Conservation (phyloP, 1,140 invertebrate genomes). For the Drosophila varians region DNA sequence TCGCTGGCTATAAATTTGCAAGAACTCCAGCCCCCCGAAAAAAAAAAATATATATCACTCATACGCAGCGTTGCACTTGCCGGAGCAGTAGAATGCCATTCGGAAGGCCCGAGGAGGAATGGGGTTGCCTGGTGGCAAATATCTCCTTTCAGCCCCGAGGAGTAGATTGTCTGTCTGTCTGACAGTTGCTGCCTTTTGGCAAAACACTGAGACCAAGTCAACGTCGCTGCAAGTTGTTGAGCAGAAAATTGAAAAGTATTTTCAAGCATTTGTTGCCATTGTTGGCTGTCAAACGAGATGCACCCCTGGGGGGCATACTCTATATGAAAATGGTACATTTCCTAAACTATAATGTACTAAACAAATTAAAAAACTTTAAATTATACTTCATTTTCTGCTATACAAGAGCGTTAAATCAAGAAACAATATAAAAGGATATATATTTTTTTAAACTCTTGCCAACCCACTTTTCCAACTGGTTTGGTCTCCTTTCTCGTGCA, state of each 20-base stretch:
- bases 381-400: too few relatives aligned
- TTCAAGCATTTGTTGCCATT: slow-evolving; percentile 56
- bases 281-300: slow-evolving; percentile 50
- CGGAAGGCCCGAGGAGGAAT: slow-evolving; percentile 24
- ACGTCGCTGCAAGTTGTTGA: slow-evolving; percentile 72
- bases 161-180: slow-evolving; percentile 36
- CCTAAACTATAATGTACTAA: not conserved
- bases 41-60: slow-evolving; percentile 64
- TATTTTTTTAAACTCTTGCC: not conserved
- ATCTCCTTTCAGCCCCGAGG: slow-evolving; percentile 5
- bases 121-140: not conserved
- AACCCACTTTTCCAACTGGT: not conserved
- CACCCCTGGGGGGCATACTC: not conserved
- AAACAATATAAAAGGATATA: too few relatives aligned
- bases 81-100: slow-evolving; percentile 42
- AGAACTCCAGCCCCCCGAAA: slow-evolving; percentile 9
- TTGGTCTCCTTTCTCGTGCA: not conserved
- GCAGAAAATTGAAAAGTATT: slow-evolving; percentile 82
- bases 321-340: slow-evolving; percentile 10
- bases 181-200: slow-evolving; percentile 38
- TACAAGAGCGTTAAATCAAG: too few relatives aligned
- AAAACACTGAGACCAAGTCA: slow-evolving; percentile 44
- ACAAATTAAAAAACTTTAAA: not conserved
- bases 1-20: slow-evolving; percentile 75
- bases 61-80: slow-evolving; percentile 71